Percentiles rank a stretch among this genome's conserved stretches.
These are phyloP conservation scores for Todiramphus chloris DNA, from an alignment of 2,113 vertebrate species.

Conservation along the genomic window DNA sequence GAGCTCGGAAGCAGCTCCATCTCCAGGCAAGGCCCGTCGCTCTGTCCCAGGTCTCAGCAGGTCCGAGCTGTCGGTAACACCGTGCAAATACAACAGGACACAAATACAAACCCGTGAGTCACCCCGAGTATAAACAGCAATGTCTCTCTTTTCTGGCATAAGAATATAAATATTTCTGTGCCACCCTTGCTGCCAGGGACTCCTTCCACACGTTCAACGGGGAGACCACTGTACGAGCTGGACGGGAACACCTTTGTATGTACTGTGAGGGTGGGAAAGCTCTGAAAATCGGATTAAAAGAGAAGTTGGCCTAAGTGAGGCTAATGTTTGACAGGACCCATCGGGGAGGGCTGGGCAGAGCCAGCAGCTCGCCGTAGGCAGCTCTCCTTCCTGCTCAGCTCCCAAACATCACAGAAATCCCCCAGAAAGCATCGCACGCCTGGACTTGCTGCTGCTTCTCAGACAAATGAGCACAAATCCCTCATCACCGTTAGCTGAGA, in stretches of 20 bases:
- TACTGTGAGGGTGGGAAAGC: background rate
- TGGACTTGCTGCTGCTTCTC: background rate
- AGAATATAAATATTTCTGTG: background rate
- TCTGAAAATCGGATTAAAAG: background rate
- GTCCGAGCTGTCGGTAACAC: background rate
- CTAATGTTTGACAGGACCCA: slow-evolving; percentile 4
- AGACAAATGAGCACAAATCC: background rate
- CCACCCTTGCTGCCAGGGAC: background rate
- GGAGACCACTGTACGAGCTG: background rate
- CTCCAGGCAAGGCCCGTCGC: background rate
- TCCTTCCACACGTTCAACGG: background rate
- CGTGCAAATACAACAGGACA: background rate
- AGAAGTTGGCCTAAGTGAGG: background rate
- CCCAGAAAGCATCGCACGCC: background rate
- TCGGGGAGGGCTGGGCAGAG: background rate
- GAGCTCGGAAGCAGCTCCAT: background rate
- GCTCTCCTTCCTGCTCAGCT: background rate
- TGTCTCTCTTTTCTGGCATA: background rate
- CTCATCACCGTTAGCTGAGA: background rate
- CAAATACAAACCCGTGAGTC: background rate
- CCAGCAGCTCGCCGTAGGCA: background rate
- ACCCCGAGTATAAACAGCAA: background rate
- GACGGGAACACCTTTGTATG: accelerated
- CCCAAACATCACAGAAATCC: background rate
- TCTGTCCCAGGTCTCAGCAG: background rate